Conservation (phyloP, 2,113 vertebrate genomes). For the Oreotrochilus melanogaster region DNA sequence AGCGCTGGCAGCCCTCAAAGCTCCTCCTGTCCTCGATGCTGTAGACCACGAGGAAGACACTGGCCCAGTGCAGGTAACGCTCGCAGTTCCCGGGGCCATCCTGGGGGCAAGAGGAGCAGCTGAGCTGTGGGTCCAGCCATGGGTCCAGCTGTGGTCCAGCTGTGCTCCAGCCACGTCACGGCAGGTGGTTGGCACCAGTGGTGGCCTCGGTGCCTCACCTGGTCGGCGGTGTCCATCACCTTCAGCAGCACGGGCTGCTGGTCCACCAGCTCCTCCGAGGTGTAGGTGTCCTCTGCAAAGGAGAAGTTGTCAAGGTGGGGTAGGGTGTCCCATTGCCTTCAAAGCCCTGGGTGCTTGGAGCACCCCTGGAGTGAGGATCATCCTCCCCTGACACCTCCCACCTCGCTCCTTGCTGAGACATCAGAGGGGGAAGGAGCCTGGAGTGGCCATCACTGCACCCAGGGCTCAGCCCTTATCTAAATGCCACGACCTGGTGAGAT, state of each 20-base stretch:
- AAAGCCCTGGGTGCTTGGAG: background rate
- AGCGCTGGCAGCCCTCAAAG: conserved; percentile 84
- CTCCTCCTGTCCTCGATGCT: conserved; percentile 85
- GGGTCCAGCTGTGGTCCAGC: background rate
- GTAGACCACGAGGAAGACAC: conserved; percentile 88
- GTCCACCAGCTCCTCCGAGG: conserved; percentile 89
- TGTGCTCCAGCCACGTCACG: accelerated
- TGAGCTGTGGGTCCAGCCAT: background rate
- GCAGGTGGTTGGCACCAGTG: accelerated
- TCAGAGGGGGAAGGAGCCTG: background rate
- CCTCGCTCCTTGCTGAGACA: background rate
- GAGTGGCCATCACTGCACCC: accelerated
- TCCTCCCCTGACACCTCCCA: background rate
- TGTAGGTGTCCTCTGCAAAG: conserved; percentile 90
- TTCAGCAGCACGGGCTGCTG: conserved; percentile 87
- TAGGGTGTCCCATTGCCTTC: background rate
- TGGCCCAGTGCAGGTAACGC: conserved; percentile 90
- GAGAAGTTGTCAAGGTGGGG: background rate
- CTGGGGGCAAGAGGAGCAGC: conserved; percentile 50
- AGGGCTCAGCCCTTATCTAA: background rate
- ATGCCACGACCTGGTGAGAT: background rate
- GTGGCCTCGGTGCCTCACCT: conserved; percentile 67
- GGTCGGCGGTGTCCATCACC: conserved; percentile 93
- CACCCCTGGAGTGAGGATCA: background rate
- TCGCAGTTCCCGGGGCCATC: conserved; percentile 86